phyloP scores from a whole-genome alignment of 2,888 invertebrate genomes.

The Dysmachus trigonus region DNA sequence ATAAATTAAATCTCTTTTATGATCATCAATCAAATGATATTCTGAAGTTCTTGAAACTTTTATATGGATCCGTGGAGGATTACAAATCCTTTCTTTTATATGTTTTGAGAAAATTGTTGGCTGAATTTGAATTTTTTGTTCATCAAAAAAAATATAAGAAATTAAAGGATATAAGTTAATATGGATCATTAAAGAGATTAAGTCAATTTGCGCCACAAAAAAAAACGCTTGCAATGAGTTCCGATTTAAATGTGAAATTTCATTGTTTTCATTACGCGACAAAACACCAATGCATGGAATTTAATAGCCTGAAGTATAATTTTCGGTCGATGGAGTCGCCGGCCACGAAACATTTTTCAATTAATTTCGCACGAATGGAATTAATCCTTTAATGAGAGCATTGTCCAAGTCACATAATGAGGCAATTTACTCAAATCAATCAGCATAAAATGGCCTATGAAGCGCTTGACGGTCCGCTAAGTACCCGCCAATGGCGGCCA shows the following conservation, averaged over 20 bases:
- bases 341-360: background rate
- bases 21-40: no score
- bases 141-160: no score
- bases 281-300: background rate
- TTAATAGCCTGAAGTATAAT: background rate
- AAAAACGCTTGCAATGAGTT: background rate
- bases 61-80: no score
- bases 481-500: background rate
- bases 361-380: background rate
- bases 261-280: background rate
- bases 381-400: constrained; percentile 4
- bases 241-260: background rate
- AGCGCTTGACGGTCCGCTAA: background rate
- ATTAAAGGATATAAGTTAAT: no score
- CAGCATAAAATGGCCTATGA: constrained; percentile 14
- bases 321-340: background rate
- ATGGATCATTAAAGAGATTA: no score
- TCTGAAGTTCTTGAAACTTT: no score
- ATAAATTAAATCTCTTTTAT: no score
- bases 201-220: background rate
- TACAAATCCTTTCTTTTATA: no score
- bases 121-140: no score
- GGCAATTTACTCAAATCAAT: constrained; percentile 16
- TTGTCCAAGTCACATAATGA: constrained; percentile 1
- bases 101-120: no score